Conservation (phyloP, 1,140 invertebrate species). For the Cydia fagiglandana region DNA sequence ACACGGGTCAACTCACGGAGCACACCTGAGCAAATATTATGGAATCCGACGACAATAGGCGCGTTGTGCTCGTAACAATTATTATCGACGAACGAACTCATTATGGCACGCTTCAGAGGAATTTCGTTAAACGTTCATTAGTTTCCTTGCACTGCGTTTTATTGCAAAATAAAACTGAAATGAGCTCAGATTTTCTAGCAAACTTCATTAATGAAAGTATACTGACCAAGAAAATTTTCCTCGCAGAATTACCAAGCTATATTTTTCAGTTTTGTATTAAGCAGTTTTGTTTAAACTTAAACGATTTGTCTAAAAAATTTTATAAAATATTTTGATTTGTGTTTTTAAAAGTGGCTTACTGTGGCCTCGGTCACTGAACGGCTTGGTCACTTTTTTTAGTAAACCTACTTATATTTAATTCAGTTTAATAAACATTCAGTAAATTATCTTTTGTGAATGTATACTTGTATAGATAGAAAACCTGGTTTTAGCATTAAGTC, state of each 20-base stretch:
- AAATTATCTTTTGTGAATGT: too few relatives aligned
- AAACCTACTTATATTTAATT: too few relatives aligned
- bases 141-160: slow-evolving; percentile 2
- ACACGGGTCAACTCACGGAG: slow-evolving; percentile 49
- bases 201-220: neutral
- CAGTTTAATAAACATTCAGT: too few relatives aligned
- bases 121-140: slow-evolving; percentile 22
- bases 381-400: too few relatives aligned
- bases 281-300: neutral
- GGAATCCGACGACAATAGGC: slow-evolving; percentile 53
- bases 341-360: too few relatives aligned
- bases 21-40: slow-evolving; percentile 76
- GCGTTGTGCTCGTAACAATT: slow-evolving; percentile 61
- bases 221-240: neutral
- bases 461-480: too few relatives aligned
- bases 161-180: slow-evolving; percentile 5
- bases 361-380: too few relatives aligned
- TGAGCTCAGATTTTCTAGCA: neutral
- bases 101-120: slow-evolving; percentile 27
- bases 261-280: neutral
- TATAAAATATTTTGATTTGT: too few relatives aligned
- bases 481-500: neutral
- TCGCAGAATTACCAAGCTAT: neutral
- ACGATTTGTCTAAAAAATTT: too few relatives aligned
- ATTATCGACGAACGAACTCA: slow-evolving; percentile 41